Base-by-base conservation (phyloP, 2,888 invertebrate genomes). In the Merodon equestris region DNA sequence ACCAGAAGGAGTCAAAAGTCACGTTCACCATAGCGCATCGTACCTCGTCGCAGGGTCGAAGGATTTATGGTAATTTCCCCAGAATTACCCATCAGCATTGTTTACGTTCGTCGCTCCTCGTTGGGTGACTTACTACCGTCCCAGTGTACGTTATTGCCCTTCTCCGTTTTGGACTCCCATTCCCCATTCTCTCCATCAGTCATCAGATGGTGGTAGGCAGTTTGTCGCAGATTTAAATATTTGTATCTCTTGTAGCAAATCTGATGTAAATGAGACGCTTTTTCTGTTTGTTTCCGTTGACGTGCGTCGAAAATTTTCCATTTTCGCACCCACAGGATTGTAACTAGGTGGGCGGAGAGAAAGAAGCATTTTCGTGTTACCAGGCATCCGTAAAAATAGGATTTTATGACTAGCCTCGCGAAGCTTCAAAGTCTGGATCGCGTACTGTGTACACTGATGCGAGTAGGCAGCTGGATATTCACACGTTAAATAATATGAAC, bases 1-100 rank as follows among this genome's bases (percentile, higher is more conserved):
- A 14, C n/a, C 34, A 14, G 54, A 38, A 38, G 38, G 10, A 44
- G 45, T 42, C 56, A 27, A 53, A 56, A 44, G 51, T 53, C 58
- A 68, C 58, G 58, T 58, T 58, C 67, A 14, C 18, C 13, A 7
- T 27, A 27, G 45, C 44, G 36, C 54, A 15, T 45, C 27, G 27
- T 2, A 27, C 3, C 27, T 64, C 51, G 34, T 10, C 14, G 19
- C 13, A 9, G 51, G 42, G 57, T n/a, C 57, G 57, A 68, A 77
- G 72, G 72, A 77, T 72, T 77, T 77, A 77, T 77, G 61, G 72
- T 77, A 77, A 77, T 77, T 63, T 77, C 48, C 54, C 56, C 34
- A 47, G 72, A 72, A 77, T 72, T 45, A 57, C 61, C 72, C 72
- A 77, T 77, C 77, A 67, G 67, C 77, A 63, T 67, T 72, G 72